These are phyloP conservation scores for Priocnemis perturbator DNA, from an alignment of 2,888 invertebrate genomes.

Conservation along the genomic window DNA sequence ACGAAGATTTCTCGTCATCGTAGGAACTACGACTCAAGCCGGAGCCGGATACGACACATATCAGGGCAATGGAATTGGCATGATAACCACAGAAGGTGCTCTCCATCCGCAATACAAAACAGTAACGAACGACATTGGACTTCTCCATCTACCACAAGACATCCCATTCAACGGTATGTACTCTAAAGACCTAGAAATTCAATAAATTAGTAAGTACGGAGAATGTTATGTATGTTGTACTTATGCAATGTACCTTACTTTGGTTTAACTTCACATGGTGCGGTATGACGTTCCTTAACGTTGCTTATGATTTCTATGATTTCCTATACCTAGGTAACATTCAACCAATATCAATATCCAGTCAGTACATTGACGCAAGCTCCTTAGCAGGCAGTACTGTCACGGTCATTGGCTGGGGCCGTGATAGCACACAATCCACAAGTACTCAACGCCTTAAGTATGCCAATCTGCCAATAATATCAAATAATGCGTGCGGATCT, in stretches of 20 bases:
- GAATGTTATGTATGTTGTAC: not conserved
- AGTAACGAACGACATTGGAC: conserved; percentile 46
- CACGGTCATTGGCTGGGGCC: conserved; percentile 47
- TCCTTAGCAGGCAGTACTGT: too few species aligned
- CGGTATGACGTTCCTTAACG: too few species aligned
- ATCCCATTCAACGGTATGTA: conserved; percentile 49
- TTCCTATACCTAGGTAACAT: not conserved
- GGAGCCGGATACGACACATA: conserved; percentile 45
- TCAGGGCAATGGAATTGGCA: conserved; percentile 44
- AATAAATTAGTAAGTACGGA: not conserved
- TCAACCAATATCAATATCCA: conserved; percentile 28
- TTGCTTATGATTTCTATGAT: too few species aligned
- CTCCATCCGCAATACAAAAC: conserved; percentile 44
- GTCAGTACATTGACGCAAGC: too few species aligned
- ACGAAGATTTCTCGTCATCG: conserved; percentile 43
- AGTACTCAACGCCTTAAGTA: conserved; percentile 41
- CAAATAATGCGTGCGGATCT: conserved; percentile 31
- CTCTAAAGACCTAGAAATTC: not conserved
- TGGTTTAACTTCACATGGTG: too few species aligned
- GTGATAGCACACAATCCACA: conserved; percentile 14
- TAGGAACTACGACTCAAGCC: conserved; percentile 47
- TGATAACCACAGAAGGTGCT: conserved; percentile 41
- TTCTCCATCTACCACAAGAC: conserved; percentile 51
- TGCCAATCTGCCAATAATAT: conserved; percentile 41
- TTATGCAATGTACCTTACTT: too few species aligned